Base-by-base conservation (phyloP, 2,113 vertebrate genomes). In the Phylloscopus trochiloides region DNA sequence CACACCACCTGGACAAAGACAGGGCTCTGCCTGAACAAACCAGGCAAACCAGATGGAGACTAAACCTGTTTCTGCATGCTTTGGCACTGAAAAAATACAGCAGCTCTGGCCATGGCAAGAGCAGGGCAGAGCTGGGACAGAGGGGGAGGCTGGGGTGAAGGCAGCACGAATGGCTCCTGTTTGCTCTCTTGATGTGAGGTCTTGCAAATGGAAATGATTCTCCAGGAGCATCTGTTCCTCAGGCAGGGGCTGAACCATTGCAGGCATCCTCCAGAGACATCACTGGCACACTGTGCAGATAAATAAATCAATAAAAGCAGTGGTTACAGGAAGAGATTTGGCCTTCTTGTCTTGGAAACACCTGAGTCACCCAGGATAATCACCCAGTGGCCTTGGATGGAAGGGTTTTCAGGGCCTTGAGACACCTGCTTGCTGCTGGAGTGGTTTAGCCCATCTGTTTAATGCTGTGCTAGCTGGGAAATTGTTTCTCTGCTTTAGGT, bases 361-460 rank as follows among this genome's bases (percentile, higher is more conserved):
- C 63, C 90, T 34, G 75, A 90, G 61, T 43, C 52, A 32, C 31
- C 4, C 1, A 1, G 51, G 36, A 36, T 45, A n/a, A 55, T 43
- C 12, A 0, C 38, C 61, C 50, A 5, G 38, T 43, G 65, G 52
- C 72, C 13, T 0, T 10, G 74, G 48, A 43, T 2, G 6, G 28
- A 24, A 43, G 70, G 40, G 26, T 77, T 92, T 86, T 47, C 62
- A 67, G 68, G 78, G 72, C 52, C 68, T 45, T 1, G 17, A 48
- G 76, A 48, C 63, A 87, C 90, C 86, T 79, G 74, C 78, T 89
- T 72, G 73, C 67, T 3, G 5, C 76, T 48, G 48, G 74, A 96
- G 68, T 95, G 93, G 94, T 97, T 97, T 50, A 90, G 90, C 50
- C 96, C 96, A 66, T 93, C 85, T 85, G 54, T 62, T 90, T 87